Conservation (phyloP, 1,140 invertebrate genomes). For the Prorops nasuta region DNA sequence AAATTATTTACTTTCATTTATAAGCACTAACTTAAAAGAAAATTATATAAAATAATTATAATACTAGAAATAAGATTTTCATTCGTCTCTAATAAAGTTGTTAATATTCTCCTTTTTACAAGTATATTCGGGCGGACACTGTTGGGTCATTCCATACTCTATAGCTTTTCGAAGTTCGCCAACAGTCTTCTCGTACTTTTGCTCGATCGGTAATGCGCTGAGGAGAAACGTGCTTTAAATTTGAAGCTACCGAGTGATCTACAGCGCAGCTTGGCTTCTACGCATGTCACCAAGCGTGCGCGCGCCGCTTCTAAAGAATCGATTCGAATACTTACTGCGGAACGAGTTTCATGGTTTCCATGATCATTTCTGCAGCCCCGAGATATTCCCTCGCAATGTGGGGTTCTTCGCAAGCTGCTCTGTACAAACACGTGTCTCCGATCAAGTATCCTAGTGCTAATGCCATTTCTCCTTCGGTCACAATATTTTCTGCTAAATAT, state of each 20-base stretch:
- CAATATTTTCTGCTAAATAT: slow-evolving; percentile 43
- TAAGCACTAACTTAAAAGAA: too few species aligned
- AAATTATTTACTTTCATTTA: too few species aligned
- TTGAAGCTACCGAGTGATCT: background rate
- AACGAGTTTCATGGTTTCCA: slow-evolving; percentile 69
- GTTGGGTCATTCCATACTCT: slow-evolving; percentile 41
- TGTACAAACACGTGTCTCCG: slow-evolving; percentile 74
- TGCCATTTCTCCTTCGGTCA: slow-evolving; percentile 67
- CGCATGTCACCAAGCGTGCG: background rate
- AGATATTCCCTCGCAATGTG: slow-evolving; percentile 71
- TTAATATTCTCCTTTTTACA: slow-evolving; percentile 52
- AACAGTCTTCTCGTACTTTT: slow-evolving; percentile 48
- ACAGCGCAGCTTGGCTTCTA: background rate
- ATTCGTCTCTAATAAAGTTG: slow-evolving; percentile 39
- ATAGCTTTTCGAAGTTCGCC: slow-evolving; percentile 48
- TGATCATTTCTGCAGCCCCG: slow-evolving; percentile 70
- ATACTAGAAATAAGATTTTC: too few species aligned
- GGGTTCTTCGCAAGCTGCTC: slow-evolving; percentile 73
- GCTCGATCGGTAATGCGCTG: slow-evolving; percentile 29
- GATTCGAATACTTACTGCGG: slow-evolving; percentile 59
- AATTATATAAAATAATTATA: too few species aligned
- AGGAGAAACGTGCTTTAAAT: slow-evolving; percentile 7
- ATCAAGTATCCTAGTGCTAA: slow-evolving; percentile 69
- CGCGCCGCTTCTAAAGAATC: background rate
- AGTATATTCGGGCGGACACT: slow-evolving; percentile 48